These are phyloP conservation scores for Drosophila parabipectinata DNA, from an alignment of 1,140 invertebrate species.

Conservation along the genomic window DNA sequence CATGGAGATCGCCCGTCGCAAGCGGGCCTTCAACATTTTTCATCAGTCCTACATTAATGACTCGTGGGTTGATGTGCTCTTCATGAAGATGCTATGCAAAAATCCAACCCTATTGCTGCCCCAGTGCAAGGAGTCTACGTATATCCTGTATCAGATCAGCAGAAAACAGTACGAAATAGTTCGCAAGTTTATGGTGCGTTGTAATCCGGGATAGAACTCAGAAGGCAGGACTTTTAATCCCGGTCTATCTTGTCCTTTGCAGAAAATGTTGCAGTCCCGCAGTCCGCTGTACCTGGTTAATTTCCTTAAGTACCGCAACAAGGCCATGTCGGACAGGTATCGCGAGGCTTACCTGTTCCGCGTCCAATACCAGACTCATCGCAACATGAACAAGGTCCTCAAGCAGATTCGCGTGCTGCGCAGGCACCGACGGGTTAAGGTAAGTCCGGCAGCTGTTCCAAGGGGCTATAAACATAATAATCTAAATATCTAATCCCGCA, in stretches of 20 bases:
- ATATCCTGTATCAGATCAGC: conserved; percentile 22
- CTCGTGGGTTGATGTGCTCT: conserved; percentile 73
- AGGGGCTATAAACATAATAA: background rate
- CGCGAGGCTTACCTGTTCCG: conserved; percentile 63
- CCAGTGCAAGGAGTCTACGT: conserved; percentile 62
- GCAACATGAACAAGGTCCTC: conserved; percentile 68
- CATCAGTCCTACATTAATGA: conserved; percentile 74
- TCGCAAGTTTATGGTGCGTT: conserved; percentile 57
- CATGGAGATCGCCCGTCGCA: conserved; percentile 61
- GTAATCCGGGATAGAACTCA: background rate
- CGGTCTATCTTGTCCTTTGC: background rate
- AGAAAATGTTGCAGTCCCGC: conserved; percentile 80
- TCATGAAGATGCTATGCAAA: conserved; percentile 62
- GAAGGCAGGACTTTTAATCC: background rate
- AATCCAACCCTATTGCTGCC: conserved; percentile 57
- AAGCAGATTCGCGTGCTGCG: conserved; percentile 52
- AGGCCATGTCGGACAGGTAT: conserved; percentile 55
- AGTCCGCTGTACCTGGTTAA: conserved; percentile 67
- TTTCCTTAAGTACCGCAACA: conserved; percentile 62
- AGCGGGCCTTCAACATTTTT: conserved; percentile 72
- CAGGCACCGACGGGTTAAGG: conserved; percentile 24
- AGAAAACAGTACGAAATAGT: conserved; percentile 69
- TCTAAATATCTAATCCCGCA: background rate
- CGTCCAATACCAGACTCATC: conserved; percentile 76
- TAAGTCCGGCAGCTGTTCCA: conserved; percentile 11